phyloP scores from a whole-genome alignment of 2,888 invertebrate species.

The Drosophila subquinaria region DNA sequence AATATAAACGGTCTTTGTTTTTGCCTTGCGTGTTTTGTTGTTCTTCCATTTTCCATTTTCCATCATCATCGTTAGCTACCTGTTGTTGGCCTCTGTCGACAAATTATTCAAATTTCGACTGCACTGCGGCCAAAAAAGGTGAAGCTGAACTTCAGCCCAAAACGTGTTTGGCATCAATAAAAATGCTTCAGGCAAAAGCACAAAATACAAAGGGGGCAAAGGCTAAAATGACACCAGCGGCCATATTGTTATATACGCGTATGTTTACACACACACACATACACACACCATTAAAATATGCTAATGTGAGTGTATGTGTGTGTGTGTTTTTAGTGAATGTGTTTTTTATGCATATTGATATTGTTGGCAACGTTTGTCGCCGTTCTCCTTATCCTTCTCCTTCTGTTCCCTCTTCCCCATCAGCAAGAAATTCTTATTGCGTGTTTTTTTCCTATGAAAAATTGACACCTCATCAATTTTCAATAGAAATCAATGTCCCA shows the following conservation, averaged over 20 bases:
- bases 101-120: slow-evolving; percentile 62
- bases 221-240: slow-evolving; percentile 78
- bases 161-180: slow-evolving; percentile 77
- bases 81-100: slow-evolving; percentile 56
- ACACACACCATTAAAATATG: slow-evolving; percentile 61
- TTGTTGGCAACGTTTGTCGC: slow-evolving; percentile 33
- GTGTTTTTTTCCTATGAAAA: slow-evolving; percentile 55
- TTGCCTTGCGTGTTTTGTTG: slow-evolving; percentile 17
- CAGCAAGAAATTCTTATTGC: slow-evolving; percentile 35
- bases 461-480: slow-evolving; percentile 82
- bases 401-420: no score
- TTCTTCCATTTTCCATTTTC: neutral
- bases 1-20: slow-evolving; percentile 51
- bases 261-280: slow-evolving; percentile 28
- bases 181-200: slow-evolving; percentile 51
- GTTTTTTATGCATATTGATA: slow-evolving; percentile 75
- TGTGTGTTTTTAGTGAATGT: slow-evolving; percentile 66
- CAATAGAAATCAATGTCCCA: slow-evolving; percentile 64
- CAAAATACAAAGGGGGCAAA: slow-evolving; percentile 48
- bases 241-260: slow-evolving; percentile 65
- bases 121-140: slow-evolving; percentile 46
- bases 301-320: slow-evolving; percentile 51
- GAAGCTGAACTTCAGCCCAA: slow-evolving; percentile 46
- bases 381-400: neutral
- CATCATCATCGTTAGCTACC: slow-evolving; percentile 27